These are phyloP conservation scores for Okapia johnstoni DNA, from an alignment of 2,113 vertebrate species.

Conservation along the genomic window DNA sequence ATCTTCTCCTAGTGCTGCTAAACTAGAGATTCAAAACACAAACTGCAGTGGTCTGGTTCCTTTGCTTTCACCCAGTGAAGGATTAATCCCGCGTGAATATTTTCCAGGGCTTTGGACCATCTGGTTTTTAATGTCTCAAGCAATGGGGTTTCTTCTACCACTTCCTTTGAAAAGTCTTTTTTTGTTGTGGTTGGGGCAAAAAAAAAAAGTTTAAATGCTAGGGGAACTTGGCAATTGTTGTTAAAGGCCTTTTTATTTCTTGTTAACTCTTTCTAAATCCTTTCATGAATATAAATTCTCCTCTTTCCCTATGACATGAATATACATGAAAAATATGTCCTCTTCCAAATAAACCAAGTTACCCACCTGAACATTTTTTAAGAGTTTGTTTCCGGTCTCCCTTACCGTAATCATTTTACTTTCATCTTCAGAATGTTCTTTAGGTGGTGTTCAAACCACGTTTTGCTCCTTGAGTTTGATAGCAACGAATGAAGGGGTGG, in stretches of 20 bases:
- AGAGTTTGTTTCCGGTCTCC: not conserved
- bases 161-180: conserved; percentile 43
- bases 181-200: not conserved
- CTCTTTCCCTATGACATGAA: not conserved
- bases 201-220: not conserved
- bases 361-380: not conserved
- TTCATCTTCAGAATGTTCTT: not conserved
- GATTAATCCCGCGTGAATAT: not conserved
- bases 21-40: not conserved
- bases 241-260: not conserved
- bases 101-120: conserved; percentile 34
- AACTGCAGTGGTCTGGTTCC: not conserved
- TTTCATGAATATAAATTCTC: not conserved
- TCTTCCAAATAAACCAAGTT: not conserved
- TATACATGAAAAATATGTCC: not conserved
- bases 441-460: not conserved
- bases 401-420: not conserved
- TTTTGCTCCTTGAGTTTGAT: not conserved
- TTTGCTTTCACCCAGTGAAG: conserved; percentile 27
- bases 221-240: not conserved
- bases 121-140: conserved; percentile 56
- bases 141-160: conserved; percentile 53
- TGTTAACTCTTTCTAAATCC: not conserved
- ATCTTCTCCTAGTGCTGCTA: not conserved
- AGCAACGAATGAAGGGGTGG: not conserved